Base-by-base conservation (phyloP, 2,888 invertebrate species). In the Acrobasis consociella region DNA sequence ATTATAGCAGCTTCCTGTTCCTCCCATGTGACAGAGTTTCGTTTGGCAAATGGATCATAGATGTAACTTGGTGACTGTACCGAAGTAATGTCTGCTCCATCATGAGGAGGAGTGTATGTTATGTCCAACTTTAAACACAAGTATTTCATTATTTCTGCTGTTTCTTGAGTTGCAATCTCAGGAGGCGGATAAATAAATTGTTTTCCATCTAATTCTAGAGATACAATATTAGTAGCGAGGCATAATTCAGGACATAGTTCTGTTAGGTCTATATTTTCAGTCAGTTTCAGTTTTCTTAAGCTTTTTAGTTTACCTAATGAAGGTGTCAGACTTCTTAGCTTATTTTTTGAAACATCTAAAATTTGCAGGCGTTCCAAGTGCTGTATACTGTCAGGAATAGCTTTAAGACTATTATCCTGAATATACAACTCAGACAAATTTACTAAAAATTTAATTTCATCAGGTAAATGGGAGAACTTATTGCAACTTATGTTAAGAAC, bases 381-480 rank as follows among this genome's bases (percentile, higher is more conserved):
- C 72, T 95, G 94, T 76, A 97, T 93, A 68, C 94, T 93, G 65
- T 94, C 94, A 67, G 97, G 97, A 80, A 97, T 87, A 73, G 87
- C 87, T 78, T 94, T 94, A 64, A 97, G 82, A 67, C 93, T 92
- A 93, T 97, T 97, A 77, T 95, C 93, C 78, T 95, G 95, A 68
- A 96, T 74, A 87, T 96, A 94, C 65, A 97, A 87, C 82, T 97
- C 96, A 91, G 94, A 94, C 71, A 97, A 92, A 74, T 94, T 95
- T 68, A 89, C 89, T 72, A 97, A 92, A 82, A 90, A 93, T 81
- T 88, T 91, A 74, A 96, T 94, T 72, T 95, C 94, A 68, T 93
- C 91, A 65, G 96, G 94, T 78, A 96, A 86, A 72, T 86, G 84
- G 64, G 86, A 86, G 81, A 97, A 94, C 78, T 91, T 93, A 88